Evolutionary conservation across 2,113 vertebrate genomes (phyloP).

Genomic region (Smithornis capensis): DNA sequence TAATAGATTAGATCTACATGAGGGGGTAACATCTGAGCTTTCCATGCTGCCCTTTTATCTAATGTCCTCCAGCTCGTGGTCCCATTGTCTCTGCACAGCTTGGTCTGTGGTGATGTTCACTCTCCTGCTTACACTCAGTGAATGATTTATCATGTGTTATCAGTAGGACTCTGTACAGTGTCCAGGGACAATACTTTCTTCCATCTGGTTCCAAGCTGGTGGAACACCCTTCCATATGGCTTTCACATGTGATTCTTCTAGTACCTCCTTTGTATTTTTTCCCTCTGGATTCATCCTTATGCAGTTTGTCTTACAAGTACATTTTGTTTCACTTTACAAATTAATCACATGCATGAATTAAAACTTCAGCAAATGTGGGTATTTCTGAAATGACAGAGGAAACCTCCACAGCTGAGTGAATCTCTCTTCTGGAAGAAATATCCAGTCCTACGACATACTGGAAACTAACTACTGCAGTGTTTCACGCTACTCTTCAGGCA

Average conservation of each 20-base stretch:
- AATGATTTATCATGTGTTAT: constrained; percentile 69
- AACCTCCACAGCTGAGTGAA: neutral
- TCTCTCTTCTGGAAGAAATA: neutral
- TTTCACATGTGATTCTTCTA: constrained; percentile 48
- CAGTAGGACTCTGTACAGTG: constrained; percentile 65
- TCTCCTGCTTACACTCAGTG: constrained; percentile 54
- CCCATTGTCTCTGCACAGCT: constrained; percentile 33
- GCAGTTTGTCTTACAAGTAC: neutral
- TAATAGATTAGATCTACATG: constrained; percentile 20
- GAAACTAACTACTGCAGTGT: neutral
- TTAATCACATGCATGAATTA: constrained; percentile 20
- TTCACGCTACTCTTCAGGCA: neutral
- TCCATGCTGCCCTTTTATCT: constrained; percentile 41
- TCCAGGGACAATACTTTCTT: constrained; percentile 62
- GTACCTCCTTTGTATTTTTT: neutral
- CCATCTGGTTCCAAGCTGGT: constrained; percentile 68
- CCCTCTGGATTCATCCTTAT: neutral
- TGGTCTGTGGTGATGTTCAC: constrained; percentile 55
- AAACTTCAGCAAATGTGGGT: neutral
- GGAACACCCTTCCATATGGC: constrained; percentile 56
- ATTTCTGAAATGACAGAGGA: neutral
- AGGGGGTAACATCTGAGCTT: constrained; percentile 39
- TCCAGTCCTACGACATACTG: neutral
- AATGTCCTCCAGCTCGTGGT: constrained; percentile 18
- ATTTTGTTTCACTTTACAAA: constrained; percentile 30